Evolutionary conservation across 2,888 invertebrate species (phyloP).

Genomic region (Melipona beecheii): DNA sequence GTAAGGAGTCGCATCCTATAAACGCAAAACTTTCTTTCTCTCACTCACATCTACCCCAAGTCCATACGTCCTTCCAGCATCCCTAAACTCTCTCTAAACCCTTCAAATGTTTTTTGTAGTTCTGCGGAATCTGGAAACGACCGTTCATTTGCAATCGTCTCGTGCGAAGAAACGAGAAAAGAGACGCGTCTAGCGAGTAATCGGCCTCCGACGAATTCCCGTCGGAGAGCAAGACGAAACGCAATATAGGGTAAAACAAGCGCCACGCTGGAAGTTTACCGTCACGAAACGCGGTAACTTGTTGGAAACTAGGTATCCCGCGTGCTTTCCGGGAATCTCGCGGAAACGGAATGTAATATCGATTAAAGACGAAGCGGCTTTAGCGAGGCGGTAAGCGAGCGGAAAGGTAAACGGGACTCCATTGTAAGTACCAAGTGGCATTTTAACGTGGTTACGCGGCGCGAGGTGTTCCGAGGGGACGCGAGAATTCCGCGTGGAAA

Average conservation of each 20-base stretch:
- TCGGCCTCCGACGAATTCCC: background rate
- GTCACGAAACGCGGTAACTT: background rate
- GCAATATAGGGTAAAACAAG: background rate
- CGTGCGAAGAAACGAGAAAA: background rate
- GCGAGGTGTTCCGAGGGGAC: slow-evolving; percentile 39
- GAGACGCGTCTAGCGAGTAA: background rate
- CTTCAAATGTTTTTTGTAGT: no score
- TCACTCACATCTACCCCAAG: no score
- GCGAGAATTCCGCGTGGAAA: slow-evolving; percentile 52
- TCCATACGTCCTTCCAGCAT: no score
- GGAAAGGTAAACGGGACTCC: slow-evolving; percentile 39
- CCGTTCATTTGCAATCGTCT: no score
- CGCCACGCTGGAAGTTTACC: background rate
- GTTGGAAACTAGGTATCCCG: background rate
- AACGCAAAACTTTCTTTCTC: no score
- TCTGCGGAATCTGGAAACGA: no score
- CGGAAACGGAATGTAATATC: slow-evolving; percentile 56
- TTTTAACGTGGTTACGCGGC: slow-evolving; percentile 60
- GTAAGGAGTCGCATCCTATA: no score
- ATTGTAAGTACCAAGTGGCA: slow-evolving; percentile 57
- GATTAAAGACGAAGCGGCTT: slow-evolving; percentile 51
- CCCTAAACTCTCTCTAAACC: no score
- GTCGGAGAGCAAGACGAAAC: background rate
- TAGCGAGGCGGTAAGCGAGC: slow-evolving; percentile 28
- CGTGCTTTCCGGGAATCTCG: slow-evolving; percentile 2